Percentiles rank a stretch among this genome's conserved stretches.
These are phyloP conservation scores for Eumacrocentrus americanus DNA, from an alignment of 2,888 invertebrate species.

Conservation along the genomic window DNA sequence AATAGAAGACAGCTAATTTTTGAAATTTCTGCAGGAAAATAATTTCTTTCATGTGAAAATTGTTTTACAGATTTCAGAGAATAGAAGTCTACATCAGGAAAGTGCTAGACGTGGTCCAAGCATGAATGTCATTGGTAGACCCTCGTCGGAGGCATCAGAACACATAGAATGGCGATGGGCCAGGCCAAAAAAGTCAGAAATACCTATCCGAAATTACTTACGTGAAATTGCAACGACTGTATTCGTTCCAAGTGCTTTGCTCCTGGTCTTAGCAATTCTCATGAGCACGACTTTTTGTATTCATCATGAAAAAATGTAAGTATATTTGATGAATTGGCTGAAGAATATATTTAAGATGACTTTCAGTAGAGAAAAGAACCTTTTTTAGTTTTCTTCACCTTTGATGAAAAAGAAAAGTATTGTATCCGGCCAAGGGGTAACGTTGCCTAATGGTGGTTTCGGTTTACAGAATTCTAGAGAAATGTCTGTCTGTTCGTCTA, in stretches of 20 bases:
- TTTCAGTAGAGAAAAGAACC: not conserved
- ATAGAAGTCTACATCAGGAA: constrained; percentile 47
- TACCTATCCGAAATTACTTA: constrained; percentile 74
- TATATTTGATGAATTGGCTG: constrained; percentile 43
- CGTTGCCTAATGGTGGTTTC: too few relatives aligned
- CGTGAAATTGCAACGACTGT: constrained; percentile 74
- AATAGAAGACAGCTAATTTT: too few relatives aligned
- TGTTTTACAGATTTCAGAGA: constrained; percentile 49
- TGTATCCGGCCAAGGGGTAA: too few relatives aligned
- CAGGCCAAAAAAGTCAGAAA: constrained; percentile 66
- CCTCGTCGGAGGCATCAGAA: constrained; percentile 53
- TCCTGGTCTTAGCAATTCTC: constrained; percentile 71
- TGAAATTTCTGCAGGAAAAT: not conserved
- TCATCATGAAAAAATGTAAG: constrained; percentile 79
- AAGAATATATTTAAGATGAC: not conserved
- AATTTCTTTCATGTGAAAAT: not conserved
- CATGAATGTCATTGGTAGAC: constrained; percentile 52
- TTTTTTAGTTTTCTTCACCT: not conserved
- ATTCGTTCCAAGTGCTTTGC: constrained; percentile 72
- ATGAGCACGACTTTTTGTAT: constrained; percentile 77
- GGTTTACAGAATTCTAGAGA: too few relatives aligned
- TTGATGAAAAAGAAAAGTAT: too few relatives aligned
- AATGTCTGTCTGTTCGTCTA: too few relatives aligned
- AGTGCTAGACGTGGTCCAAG: constrained; percentile 55
- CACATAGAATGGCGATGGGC: constrained; percentile 67